These are phyloP conservation scores for Gouania willdenowi DNA, from an alignment of 2,797 vertebrate genomes.

Conservation along the genomic window DNA sequence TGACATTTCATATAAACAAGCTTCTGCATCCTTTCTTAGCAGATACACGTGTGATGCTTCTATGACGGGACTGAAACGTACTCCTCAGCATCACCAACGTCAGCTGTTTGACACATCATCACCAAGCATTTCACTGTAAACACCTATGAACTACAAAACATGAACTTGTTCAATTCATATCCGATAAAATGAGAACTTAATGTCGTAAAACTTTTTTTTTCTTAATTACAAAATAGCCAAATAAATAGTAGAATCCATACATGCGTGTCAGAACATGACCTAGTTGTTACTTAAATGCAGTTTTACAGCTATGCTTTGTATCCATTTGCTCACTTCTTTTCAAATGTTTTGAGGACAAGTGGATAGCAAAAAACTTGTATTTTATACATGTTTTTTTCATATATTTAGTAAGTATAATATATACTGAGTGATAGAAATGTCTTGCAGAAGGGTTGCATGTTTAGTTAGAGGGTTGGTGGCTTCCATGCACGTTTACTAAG, in stretches of 20 bases:
- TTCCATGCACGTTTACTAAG: conserved; percentile 77
- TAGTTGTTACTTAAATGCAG: conserved; percentile 70
- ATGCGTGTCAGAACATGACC: conserved; percentile 76
- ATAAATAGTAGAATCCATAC: conserved; percentile 72
- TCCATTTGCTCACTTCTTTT: conserved; percentile 63
- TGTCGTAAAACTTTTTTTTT: conserved; percentile 74
- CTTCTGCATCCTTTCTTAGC: conserved; percentile 34
- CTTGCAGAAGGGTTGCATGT: conserved; percentile 59
- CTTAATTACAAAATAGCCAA: conserved; percentile 80
- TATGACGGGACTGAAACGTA: conserved; percentile 51
- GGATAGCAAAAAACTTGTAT: conserved; percentile 63
- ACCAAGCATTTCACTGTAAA: conserved; percentile 70
- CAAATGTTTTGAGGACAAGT: conserved; percentile 63
- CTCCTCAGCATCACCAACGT: conserved; percentile 55
- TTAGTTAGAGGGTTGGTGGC: conserved; percentile 39
- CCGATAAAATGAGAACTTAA: conserved; percentile 76
- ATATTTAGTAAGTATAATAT: conserved; percentile 65
- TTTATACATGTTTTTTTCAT: conserved; percentile 63
- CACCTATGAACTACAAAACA: conserved; percentile 82
- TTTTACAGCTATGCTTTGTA: conserved; percentile 69
- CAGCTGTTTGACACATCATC: conserved; percentile 60
- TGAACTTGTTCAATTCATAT: conserved; percentile 64
- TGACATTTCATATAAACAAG: conserved; percentile 28
- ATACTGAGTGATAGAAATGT: conserved; percentile 66
- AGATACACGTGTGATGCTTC: conserved; percentile 30